Evolutionary conservation across 2,888 invertebrate species (phyloP).

Genomic region (Toxonevra muliebris): DNA sequence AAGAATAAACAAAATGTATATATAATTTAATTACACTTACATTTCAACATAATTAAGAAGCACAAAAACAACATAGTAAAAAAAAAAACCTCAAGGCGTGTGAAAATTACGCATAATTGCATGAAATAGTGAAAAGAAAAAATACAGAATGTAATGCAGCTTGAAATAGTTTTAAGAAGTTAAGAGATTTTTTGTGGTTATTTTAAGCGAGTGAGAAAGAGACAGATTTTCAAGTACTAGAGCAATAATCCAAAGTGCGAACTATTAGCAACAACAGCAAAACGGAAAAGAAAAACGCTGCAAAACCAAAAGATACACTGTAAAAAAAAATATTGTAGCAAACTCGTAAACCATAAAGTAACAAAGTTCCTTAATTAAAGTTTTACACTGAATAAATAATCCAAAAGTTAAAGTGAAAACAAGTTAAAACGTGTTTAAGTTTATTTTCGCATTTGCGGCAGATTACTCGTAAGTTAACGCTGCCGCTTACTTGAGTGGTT

Average conservation of each 20-base stretch:
- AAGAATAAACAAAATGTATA: neutral
- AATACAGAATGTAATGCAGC: neutral
- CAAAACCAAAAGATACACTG: no score
- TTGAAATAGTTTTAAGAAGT: neutral
- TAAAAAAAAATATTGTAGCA: no score
- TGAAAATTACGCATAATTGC: slow-evolving; percentile 1
- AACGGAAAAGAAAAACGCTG: no score
- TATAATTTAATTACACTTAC: neutral
- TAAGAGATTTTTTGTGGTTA: neutral
- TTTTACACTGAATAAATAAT: slow-evolving; percentile 26
- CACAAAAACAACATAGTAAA: neutral
- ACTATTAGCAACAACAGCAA: no score
- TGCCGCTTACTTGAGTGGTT: no score
- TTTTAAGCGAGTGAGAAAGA: neutral
- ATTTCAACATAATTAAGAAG: neutral
- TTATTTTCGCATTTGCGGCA: slow-evolving; percentile 12
- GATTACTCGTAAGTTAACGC: neutral
- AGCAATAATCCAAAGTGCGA: no score
- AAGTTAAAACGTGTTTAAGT: slow-evolving; percentile 10
- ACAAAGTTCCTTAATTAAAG: slow-evolving; percentile 28
- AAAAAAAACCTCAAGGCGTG: neutral
- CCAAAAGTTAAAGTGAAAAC: neutral
- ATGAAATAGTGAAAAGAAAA: neutral
- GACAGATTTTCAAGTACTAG: neutral
- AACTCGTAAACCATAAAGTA: no score